Evolutionary conservation across 2,113 vertebrate species (phyloP), one percentile per base, ranked within the genome.

Genomic region (Archilochus colubris): DNA sequence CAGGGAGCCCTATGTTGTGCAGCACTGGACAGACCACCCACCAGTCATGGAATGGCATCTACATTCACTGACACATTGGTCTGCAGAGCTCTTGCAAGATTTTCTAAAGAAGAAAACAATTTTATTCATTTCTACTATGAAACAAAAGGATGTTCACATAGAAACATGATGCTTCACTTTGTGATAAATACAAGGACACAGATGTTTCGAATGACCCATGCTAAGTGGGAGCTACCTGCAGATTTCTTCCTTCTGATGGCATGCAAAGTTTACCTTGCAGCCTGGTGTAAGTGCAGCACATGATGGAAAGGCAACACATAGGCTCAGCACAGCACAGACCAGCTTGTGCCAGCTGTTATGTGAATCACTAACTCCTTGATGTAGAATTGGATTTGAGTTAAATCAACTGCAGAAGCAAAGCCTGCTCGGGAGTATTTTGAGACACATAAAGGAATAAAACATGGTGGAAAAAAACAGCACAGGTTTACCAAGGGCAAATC

Each of bases 311-410:
- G 30, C 88, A 76, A 9, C 8, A 68, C 54, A 3, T 12, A 13
- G 0, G 0, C 6, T 64, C 0, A 0, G 22, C 55, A 73, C 15
- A 77, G 38, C 22, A 43, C n/a, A 74, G 21, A 7, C 36, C n/a
- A 66, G 38, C 82, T 73, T 6, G 10, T 73, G 54, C 38, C 38
- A 53, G 0, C 9, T 55, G 5, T 53, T 80, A 3, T 7, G 11
- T 77, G 46, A 38, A 53, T 89, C 50, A 28, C 55, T 68, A 64
- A n/a, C 1, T 12, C 33, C 25, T 43, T 54, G 20, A 30, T 55
- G 21, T 66, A 30, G 66, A 78, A 4, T 7, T 30, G n/a, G 24
- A 40, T 67, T 54, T 0, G 0, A 40, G n/a, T 43, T 78, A 4
- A 3, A 58, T 62, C 66, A 38, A 18, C 28, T 54, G 18, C 36